A percentile compares a stretch with the other conserved stretches of the same genome.
phyloP scores from a whole-genome alignment of 2,888 invertebrate genomes.

The Synergus itoensis region DNA sequence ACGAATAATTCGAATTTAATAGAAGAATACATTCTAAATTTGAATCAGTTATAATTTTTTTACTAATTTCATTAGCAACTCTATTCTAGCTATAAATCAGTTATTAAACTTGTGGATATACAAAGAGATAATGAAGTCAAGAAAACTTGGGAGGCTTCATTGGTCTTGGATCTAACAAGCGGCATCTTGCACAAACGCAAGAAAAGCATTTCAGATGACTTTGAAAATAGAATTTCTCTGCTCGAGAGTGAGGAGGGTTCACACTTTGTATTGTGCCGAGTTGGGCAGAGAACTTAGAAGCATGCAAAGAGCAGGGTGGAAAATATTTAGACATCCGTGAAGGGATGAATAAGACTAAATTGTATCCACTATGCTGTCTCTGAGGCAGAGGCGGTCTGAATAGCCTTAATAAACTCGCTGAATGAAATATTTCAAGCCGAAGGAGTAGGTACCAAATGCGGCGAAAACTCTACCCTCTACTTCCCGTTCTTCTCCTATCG shows the following conservation, averaged over 20 bases:
- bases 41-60: too few relatives aligned
- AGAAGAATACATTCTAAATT: too few relatives aligned
- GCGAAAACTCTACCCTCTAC: slow-evolving; percentile 62
- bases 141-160: neutral
- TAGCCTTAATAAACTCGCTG: slow-evolving; percentile 80
- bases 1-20: too few relatives aligned
- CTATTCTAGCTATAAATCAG: too few relatives aligned
- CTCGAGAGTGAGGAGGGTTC: neutral
- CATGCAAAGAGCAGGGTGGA: slow-evolving; percentile 65
- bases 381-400: slow-evolving; percentile 80
- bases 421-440: slow-evolving; percentile 76
- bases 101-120: too few relatives aligned
- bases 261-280: slow-evolving; percentile 6
- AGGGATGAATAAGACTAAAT: slow-evolving; percentile 82
- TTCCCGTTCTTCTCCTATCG: slow-evolving; percentile 44
- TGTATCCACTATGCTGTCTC: slow-evolving; percentile 83
- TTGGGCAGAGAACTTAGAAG: slow-evolving; percentile 7
- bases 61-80: too few relatives aligned
- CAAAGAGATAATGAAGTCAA: too few relatives aligned
- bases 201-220: neutral
- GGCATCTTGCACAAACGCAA: neutral
- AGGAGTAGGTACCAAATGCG: slow-evolving; percentile 64
- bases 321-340: slow-evolving; percentile 76
- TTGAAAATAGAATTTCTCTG: neutral
- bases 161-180: neutral